Base-by-base conservation (phyloP, 23 tunicate species). In the Pegea sp. region DNA sequence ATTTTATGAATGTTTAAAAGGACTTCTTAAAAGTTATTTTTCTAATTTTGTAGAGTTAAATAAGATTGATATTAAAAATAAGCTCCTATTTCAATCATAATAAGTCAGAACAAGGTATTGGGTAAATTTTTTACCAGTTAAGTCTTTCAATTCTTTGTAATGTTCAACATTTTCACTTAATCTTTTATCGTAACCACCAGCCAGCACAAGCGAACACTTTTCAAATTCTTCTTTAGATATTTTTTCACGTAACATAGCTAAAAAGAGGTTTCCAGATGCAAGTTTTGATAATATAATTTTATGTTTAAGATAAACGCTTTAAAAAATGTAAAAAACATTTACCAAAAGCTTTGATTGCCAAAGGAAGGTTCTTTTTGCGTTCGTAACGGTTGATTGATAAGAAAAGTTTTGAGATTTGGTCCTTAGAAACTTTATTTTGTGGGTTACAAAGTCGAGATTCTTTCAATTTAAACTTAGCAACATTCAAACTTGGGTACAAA, bases 371-470 rank as follows among this genome's bases (percentile, higher is more conserved):
- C 44, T 89, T 89, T 54, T 89, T 89, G 31, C 98, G 33, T 58
- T 89, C 98, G 69, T 64, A 89, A 5, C 98, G 75, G 49, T 89
- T 89, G 43, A 89, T 66, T 33, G 98, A 89, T 21, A 69, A 34
- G 63, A 89, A 71, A 52, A 60, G 22, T n/a, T 20, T 55, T 4
- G 65, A 18, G 18, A 31, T 6, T 38, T 38, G 13, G 16, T 38
- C 46, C 16, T 38, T 38, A n/a, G n/a, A n/a, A n/a, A n/a, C n/a
- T 26, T 54, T 1, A 46, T 46, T 1, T 28, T 1, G 23, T 44
- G 57, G 22, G 23, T 34, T 20, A 16, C 22, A 26, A 8, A 53
- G 51, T 3, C 52, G 31, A 0, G 34, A 29, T 23, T 57, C 30
- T 46, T 60, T 51, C 22, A 31, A 68, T 43, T 59, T 51, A 43